Percentiles rank a stretch among this genome's conserved stretches.
Evolutionary conservation across 2,797 vertebrate species (phyloP).

Genomic region (Rhabdomys pumilio): DNA sequence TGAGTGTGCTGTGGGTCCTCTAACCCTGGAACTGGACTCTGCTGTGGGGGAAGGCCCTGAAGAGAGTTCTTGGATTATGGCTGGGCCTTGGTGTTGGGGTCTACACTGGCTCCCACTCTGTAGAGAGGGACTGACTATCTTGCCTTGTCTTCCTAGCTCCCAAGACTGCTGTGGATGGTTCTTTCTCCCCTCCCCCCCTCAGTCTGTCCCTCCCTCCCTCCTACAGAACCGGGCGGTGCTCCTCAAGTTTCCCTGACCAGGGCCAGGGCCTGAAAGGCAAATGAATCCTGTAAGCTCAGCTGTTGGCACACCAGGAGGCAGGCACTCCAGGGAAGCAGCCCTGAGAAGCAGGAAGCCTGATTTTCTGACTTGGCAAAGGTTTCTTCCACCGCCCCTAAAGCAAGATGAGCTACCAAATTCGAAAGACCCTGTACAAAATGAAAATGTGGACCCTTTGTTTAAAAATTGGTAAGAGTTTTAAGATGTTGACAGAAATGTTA

Average conservation of each 20-base stretch:
- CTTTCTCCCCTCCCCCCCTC: slow-evolving; percentile 30
- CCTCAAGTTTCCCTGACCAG: slow-evolving; percentile 69
- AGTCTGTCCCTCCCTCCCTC: not conserved
- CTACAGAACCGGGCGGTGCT: not conserved
- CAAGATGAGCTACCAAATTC: slow-evolving; percentile 5
- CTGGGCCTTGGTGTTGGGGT: not conserved
- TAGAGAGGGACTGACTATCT: not conserved
- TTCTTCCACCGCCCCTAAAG: not conserved
- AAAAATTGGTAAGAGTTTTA: slow-evolving; percentile 50
- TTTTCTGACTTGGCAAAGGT: not conserved
- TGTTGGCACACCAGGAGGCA: not conserved
- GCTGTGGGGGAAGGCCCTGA: slow-evolving; percentile 23
- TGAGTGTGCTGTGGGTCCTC: not conserved
- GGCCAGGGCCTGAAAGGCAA: slow-evolving; percentile 55
- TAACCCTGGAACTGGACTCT: not conserved
- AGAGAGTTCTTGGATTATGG: not conserved
- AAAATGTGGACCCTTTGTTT: not conserved
- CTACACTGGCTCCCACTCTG: slow-evolving; percentile 22
- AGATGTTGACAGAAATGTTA: not conserved
- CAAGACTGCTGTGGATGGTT: not conserved
- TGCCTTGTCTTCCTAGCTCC: slow-evolving; percentile 12
- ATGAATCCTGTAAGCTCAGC: slow-evolving; percentile 25
- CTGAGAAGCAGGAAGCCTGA: not conserved
- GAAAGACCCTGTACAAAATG: not conserved
- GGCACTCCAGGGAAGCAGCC: slow-evolving; percentile 7